Conservation (phyloP, 2,113 vertebrate genomes). For the Myotis davidii region DNA sequence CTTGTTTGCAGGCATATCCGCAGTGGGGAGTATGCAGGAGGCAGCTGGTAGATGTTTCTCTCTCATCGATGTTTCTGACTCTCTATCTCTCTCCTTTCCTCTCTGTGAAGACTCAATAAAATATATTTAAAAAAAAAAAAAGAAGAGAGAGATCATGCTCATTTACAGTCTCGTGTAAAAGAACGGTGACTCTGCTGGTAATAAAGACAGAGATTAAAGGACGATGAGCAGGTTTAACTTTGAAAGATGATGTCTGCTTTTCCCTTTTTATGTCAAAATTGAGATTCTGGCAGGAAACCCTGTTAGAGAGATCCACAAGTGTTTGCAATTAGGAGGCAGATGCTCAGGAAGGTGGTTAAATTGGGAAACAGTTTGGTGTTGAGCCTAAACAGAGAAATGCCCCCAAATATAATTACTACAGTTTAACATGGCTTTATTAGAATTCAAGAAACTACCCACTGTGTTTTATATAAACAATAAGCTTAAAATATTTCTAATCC, state of each 20-base stretch:
- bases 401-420: background rate
- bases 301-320: background rate
- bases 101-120: too few relatives aligned
- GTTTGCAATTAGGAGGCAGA: slow-evolving; percentile 13
- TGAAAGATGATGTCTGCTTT: background rate
- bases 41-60: too few relatives aligned
- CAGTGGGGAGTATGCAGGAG: too few relatives aligned
- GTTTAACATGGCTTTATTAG: background rate
- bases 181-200: background rate
- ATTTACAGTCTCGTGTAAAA: background rate
- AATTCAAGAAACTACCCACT: background rate
- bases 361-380: slow-evolving; percentile 44
- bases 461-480: background rate
- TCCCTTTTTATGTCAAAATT: background rate
- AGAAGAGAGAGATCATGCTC: background rate
- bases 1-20: too few relatives aligned
- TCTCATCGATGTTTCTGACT: too few relatives aligned
- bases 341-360: background rate
- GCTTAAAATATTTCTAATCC: background rate
- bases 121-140: too few relatives aligned
- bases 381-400: background rate
- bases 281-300: slow-evolving; percentile 1
- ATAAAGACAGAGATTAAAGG: background rate
- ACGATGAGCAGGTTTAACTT: background rate
- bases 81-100: too few relatives aligned